Percentiles rank a stretch among this genome's conserved stretches.
These are phyloP conservation scores for Bombus sibiricus DNA, from an alignment of 1,140 invertebrate species.

Conservation along the genomic window DNA sequence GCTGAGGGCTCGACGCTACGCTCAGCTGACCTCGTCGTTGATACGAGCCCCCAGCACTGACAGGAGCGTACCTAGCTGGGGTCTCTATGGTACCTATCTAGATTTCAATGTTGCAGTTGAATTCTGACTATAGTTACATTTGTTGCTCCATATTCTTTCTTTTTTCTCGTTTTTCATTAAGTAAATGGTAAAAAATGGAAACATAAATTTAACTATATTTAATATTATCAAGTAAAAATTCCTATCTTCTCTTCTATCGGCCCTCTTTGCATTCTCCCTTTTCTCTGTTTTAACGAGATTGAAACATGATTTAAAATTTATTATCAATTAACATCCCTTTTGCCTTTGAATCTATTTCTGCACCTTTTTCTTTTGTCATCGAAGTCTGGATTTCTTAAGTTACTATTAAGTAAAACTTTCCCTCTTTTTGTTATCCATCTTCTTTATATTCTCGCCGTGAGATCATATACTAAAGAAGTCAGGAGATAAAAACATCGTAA, in stretches of 20 bases:
- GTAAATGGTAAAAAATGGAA: too few relatives aligned
- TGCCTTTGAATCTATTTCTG: too few relatives aligned
- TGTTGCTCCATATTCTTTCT: background rate
- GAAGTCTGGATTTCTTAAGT: too few relatives aligned
- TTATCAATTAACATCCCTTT: too few relatives aligned
- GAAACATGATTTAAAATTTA: background rate
- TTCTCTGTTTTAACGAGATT: background rate
- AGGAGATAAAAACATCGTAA: background rate
- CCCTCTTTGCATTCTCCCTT: fast-evolving
- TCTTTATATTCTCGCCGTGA: too few relatives aligned
- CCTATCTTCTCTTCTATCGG: background rate
- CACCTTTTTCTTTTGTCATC: too few relatives aligned
- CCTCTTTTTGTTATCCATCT: background rate
- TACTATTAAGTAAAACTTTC: too few relatives aligned
- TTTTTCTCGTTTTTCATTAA: too few relatives aligned
- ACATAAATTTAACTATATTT: too few relatives aligned
- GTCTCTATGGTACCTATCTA: background rate
- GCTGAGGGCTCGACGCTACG: constrained; percentile 73
- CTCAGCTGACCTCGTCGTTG: constrained; percentile 78
- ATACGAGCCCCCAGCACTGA: constrained; percentile 44
- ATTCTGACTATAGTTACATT: too few relatives aligned
- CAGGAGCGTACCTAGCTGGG: constrained; percentile 31
- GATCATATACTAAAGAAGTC: background rate
- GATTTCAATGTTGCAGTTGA: too few relatives aligned
- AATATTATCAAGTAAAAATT: background rate